Base-by-base conservation (phyloP, 2,797 vertebrate genomes). In the Anas bernieri region DNA sequence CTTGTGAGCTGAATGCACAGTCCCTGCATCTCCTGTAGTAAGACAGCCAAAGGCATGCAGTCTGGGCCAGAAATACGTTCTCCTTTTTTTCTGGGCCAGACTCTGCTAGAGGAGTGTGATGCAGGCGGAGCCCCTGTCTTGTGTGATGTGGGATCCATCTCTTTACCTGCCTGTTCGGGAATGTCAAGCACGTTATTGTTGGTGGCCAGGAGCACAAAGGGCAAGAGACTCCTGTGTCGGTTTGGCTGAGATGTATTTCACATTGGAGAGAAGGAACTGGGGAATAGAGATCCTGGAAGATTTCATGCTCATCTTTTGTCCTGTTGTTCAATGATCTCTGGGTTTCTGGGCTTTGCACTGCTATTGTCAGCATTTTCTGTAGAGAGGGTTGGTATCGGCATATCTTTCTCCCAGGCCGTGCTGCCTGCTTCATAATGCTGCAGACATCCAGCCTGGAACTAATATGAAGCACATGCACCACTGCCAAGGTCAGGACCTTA, bases 401-500 rank as follows among this genome's bases (percentile, higher is more conserved):
- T 11, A 20, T 56, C 58, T 31, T 68, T 74, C 35, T 74, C 17
- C 45, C 33, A 80, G 48, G 55, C 58, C 12, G 1, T 56, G 31
- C 54, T 81, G 41, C 39, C 87, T 56, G 17, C 48, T 77, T 76
- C 68, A 4, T 58, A 45, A 55, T 41, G 58, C 61, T 67, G 52
- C 56, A 68, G 59, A 13, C 56, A 6, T 2, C 56, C 67, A 58
- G 37, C 48, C 64, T 94, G 86, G 64, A 79, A 77, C 54, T 30
- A 9, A 33, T 64, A 8, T 0, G 13, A 63, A 67, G 83, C 77
- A 79, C 77, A 48, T 48, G 52, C 67, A 72, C 31, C 61, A 85
- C 17, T 50, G 74, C 48, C 90, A 72, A 91, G 81, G 94, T 95
- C 84, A 79, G 64, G 90, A 90, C 93, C 88, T 94, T 72, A 28